Evolutionary conservation across 2,113 vertebrate species (phyloP), one percentile per base, ranked within the genome.

Genomic region (Polypterus senegalus): DNA sequence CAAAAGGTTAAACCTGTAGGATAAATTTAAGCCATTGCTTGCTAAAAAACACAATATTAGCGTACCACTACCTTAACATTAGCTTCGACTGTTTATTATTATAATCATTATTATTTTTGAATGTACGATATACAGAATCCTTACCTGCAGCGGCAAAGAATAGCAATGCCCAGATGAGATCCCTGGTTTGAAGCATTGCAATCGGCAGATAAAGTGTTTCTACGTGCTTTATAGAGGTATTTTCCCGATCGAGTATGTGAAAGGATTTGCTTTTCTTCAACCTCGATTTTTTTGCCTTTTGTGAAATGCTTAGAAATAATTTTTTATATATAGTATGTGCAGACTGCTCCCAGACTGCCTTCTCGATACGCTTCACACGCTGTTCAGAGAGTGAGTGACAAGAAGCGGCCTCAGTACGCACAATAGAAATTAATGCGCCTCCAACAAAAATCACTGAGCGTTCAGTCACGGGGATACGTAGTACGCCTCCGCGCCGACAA

Each of bases 121-220:
- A 48, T 9, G 5, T 47, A 9, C 46, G 57, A 61, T 46, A 54
- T 48, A 57, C 58, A 47, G 43, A n/a, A 62, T 48, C 48, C 81
- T 79, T 92, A 95, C 93, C 93, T 94, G 92, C 79, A 48, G 81
- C 80, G 84, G 87, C 86, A 63, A 94, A 82, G 61, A 92, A 79
- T 75, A 88, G 81, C 81, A 88, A 82, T 75, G 86, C 85, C 81
- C 92, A 82, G 77, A 90, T 70, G 76, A 92, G 75, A 79, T 87
- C 86, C 80, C 76, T 74, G 73, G 81, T 79, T 73, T 74, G 83
- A 86, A 91, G 83, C 92, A 94, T 92, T 79, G 86, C 88, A 87
- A 84, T 77, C 87, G 76, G 81, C 84, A 62, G 71, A 66, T 64
- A 57, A 63, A 66, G 64, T 69, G 67, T 73, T 68, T 77, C 70